These are phyloP conservation scores for Chrysaora quinquecirrha DNA, from an alignment of 30 jellyfish, hydroid and myxozoan species.

Conservation along the genomic window DNA sequence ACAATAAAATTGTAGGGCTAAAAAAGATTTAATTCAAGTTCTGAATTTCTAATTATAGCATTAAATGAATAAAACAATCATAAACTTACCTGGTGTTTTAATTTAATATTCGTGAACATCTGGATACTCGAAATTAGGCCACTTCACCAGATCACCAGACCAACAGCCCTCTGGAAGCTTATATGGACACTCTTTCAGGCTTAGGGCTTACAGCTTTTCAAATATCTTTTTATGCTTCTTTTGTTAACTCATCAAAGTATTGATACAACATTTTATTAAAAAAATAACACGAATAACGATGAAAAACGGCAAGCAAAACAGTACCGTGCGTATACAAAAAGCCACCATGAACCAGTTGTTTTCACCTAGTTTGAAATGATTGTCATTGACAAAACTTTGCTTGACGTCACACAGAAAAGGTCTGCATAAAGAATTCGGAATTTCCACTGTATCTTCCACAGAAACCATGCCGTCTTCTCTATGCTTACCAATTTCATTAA, in stretches of 20 bases:
- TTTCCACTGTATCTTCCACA: no score
- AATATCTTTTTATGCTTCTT: background rate
- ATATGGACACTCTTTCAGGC: conserved; percentile 19
- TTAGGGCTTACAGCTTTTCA: background rate
- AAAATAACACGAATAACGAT: background rate
- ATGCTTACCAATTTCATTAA: no score
- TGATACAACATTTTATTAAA: background rate
- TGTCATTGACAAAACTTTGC: background rate
- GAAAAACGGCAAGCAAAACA: background rate
- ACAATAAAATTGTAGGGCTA: background rate
- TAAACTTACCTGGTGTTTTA: conserved; percentile 21
- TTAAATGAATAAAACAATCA: background rate
- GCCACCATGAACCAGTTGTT: background rate
- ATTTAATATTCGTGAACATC: conserved; percentile 16
- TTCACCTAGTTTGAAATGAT: conserved; percentile 13
- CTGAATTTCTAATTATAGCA: background rate
- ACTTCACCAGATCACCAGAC: background rate
- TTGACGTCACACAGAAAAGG: conserved; percentile 38
- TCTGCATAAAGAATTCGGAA: no score
- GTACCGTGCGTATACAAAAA: background rate
- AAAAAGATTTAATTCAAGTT: background rate
- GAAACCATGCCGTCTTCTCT: no score
- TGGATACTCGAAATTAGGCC: conserved; percentile 36
- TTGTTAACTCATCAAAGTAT: background rate
- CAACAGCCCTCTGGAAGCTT: conserved; percentile 21